phyloP scores from a whole-genome alignment of 1,140 invertebrate species.

The Homalodisca vitripennis region DNA sequence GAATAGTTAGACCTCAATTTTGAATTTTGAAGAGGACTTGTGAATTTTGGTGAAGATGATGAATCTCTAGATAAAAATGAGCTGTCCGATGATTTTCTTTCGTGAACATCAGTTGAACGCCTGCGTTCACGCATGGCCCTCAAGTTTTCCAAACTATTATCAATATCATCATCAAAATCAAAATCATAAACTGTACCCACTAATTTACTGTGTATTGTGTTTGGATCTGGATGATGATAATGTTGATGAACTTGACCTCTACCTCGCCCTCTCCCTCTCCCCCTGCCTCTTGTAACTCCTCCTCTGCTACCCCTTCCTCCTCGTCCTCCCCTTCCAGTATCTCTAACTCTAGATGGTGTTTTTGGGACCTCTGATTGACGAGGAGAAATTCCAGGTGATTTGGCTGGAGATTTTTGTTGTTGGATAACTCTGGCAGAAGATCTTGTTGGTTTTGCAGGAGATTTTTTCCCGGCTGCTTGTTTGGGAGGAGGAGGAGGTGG shows the following conservation, averaged over 20 bases:
- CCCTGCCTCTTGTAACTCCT: constrained; percentile 57
- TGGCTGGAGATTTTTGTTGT: constrained; percentile 61
- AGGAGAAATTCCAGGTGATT: constrained; percentile 74
- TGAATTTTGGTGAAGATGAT: constrained; percentile 57
- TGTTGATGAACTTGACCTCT: constrained; percentile 43
- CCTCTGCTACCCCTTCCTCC: constrained; percentile 54
- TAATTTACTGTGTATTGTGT: constrained; percentile 70
- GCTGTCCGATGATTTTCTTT: constrained; percentile 56
- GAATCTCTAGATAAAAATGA: constrained; percentile 53
- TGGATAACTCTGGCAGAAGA: constrained; percentile 59
- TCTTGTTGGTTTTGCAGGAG: constrained; percentile 63
- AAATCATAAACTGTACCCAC: constrained; percentile 85
- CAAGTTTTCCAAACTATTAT: constrained; percentile 73
- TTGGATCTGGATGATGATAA: constrained; percentile 51
- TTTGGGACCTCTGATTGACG: constrained; percentile 50
- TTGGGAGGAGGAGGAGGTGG: constrained; percentile 33
- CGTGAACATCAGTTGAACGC: constrained; percentile 71
- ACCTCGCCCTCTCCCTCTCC: constrained; percentile 68
- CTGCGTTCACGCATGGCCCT: constrained; percentile 76
- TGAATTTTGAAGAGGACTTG: constrained; percentile 48
- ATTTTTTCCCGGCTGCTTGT: constrained; percentile 54
- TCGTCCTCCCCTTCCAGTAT: constrained; percentile 44
- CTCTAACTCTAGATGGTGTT: constrained; percentile 39
- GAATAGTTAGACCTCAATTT: constrained; percentile 44
- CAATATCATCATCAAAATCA: constrained; percentile 80